phyloP scores from a whole-genome alignment of 2,113 vertebrate genomes.

The Oreotrochilus melanogaster region DNA sequence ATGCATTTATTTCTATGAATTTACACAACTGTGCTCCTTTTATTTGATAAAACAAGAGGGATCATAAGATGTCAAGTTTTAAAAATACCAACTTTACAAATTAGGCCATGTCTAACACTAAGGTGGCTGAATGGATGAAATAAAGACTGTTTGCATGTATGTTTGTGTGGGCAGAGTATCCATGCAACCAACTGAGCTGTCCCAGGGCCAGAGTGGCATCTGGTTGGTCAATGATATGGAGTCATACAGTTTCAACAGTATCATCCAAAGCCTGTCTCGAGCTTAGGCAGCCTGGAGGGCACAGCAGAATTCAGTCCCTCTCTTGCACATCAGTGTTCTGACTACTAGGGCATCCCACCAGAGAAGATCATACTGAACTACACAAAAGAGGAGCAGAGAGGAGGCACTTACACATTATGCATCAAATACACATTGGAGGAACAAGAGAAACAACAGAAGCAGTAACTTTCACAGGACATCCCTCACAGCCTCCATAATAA shows the following conservation, averaged over 20 bases:
- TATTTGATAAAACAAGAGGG: background rate
- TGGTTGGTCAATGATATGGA: background rate
- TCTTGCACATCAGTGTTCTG: background rate
- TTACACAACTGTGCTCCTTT: background rate
- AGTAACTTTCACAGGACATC: background rate
- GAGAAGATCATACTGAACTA: background rate
- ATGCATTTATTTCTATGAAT: background rate
- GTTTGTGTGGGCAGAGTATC: background rate
- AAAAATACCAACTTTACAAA: background rate
- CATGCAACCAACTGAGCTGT: background rate
- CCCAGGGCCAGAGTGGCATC: background rate
- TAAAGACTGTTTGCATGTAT: background rate
- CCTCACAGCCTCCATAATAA: background rate
- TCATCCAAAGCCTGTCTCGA: background rate
- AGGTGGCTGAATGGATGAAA: background rate
- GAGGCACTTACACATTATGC: rapidly evolving
- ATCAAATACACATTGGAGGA: background rate
- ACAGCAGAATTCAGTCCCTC: background rate
- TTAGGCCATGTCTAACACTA: background rate
- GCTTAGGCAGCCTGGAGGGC: background rate
- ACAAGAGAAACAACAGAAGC: background rate
- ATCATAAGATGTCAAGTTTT: background rate
- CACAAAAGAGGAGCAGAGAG: background rate
- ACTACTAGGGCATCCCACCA: background rate
- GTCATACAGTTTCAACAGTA: background rate